Evolutionary conservation across 2,888 invertebrate species (phyloP), one percentile per base, ranked within the genome.

Genomic region (Mechanitis messenoides): DNA sequence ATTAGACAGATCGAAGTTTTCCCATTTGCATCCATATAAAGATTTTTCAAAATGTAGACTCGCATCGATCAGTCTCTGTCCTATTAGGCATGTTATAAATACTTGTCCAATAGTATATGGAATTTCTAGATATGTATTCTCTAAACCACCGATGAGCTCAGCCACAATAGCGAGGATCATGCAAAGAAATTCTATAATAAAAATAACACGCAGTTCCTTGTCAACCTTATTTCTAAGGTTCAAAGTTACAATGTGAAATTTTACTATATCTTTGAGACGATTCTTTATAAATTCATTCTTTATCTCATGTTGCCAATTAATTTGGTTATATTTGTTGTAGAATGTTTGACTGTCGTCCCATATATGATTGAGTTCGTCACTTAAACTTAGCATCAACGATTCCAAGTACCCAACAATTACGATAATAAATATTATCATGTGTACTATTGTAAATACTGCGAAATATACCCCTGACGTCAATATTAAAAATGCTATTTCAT

Each of bases 11-110:
- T 79, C 74, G 42, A 83, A 84, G 7, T 78, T 80, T 69, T 85
- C 84, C 85, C 85, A 87, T 55, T 80, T 72, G 56, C 81, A 81
- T 50, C 70, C 70, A 46, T 84, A 85, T 0, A 85, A 75, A 0
- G 84, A 78, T 0, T 65, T 58, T 46, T 80, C 79, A 31, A 86
- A 83, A 0, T 58, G 56, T 0, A 66, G 11, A 61, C 78, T 77
- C 0, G 85, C 82, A 7, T 85, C 83, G 58, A 81, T 75, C 0
- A 86, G 65, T 4, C 75, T 71, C 62, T 85, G 86, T 0, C 86
- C 85, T 2, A 72, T 73, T 2, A 78, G 72, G 63, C 85, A 85
- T 62, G 84, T 83, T 71, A 83, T 78, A 0, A 74, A 75, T 2
- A 85, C 70, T 58, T 79, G 81, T 2, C 74, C 68, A 9, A 83